Evolutionary conservation across 2,113 vertebrate species (phyloP).

Genomic region (Bubo blakistoni): DNA sequence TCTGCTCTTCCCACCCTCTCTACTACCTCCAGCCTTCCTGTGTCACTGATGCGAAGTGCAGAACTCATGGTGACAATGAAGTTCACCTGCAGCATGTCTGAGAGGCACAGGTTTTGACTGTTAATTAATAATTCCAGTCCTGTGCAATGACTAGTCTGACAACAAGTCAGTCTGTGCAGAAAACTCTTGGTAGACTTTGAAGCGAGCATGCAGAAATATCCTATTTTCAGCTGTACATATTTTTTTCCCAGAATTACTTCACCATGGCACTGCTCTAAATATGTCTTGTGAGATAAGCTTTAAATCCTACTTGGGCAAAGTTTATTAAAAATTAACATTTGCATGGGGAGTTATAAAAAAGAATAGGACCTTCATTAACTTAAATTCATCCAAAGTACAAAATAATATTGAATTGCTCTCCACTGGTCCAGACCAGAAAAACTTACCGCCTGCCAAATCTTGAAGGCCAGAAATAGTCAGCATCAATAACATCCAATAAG

Average conservation of each 20-base stretch:
- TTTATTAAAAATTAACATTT: slow-evolving; percentile 76
- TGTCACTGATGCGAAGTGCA: background rate
- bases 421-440: background rate
- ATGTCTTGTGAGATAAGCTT: slow-evolving; percentile 73
- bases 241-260: slow-evolving; percentile 60
- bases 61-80: background rate
- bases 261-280: slow-evolving; percentile 67
- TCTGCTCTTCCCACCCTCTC: background rate
- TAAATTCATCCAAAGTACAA: slow-evolving; percentile 13
- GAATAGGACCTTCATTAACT: slow-evolving; percentile 52
- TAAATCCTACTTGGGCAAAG: slow-evolving; percentile 69
- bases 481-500: background rate
- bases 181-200: slow-evolving; percentile 46
- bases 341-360: slow-evolving; percentile 27
- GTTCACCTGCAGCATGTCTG: background rate
- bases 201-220: slow-evolving; percentile 68
- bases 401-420: slow-evolving; percentile 24
- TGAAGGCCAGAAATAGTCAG: background rate
- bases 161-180: slow-evolving; percentile 2
- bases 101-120: background rate
- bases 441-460: background rate
- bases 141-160: background rate
- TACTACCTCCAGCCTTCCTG: background rate
- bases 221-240: slow-evolving; percentile 60
- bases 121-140: slow-evolving; percentile 56